Base-by-base conservation (phyloP, 1,140 invertebrate genomes). In the Drosophila aff. region DNA sequence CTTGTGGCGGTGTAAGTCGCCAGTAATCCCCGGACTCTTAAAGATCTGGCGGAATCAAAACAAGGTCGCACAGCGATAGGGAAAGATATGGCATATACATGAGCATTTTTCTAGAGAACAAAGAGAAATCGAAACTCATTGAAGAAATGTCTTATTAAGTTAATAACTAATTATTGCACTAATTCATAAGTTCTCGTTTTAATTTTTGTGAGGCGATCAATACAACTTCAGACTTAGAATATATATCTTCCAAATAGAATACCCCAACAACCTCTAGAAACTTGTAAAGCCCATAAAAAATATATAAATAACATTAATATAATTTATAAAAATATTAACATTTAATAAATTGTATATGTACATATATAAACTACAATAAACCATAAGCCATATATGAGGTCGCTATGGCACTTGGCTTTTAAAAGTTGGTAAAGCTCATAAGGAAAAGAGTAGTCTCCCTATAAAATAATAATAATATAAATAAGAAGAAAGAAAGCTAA, bases 1-100 rank as follows among this genome's bases (percentile, higher is more conserved):
- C 63, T 66, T 66, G 58, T 46, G 41, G 57, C 38, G 23, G 23
- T 18, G 36, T 13, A 43, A 65, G 13, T 16, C 15, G 9, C 18
- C 23, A 36, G 58, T 64, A 64, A 47, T 67, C 64, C 59, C 41
- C n/a, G 21, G 31, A 23, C 7, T 38, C 64, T 23, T 13, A 1
- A 10, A 64, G 41, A 47, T 66, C 64, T 21, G n/a, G 10, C 21
- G 23, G n/a, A n/a, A 66, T 36, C 58, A 28, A 38, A 63, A 47
- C 64, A 47, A 63, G 31, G 16, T 18, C 23, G 28, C 11, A 18
- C 8, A 11, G 33, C 3, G 21, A 40, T 6, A n/a, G 46, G 23
- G 8, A 23, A 9, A 16, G 33, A 13, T 7, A 26, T 21, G 13
- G 4, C 13, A 57, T 31, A n/a, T 41, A 26, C 55, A 28, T 58